Conservation (phyloP, 2,888 invertebrate genomes). For the Corythucha ciliata region DNA sequence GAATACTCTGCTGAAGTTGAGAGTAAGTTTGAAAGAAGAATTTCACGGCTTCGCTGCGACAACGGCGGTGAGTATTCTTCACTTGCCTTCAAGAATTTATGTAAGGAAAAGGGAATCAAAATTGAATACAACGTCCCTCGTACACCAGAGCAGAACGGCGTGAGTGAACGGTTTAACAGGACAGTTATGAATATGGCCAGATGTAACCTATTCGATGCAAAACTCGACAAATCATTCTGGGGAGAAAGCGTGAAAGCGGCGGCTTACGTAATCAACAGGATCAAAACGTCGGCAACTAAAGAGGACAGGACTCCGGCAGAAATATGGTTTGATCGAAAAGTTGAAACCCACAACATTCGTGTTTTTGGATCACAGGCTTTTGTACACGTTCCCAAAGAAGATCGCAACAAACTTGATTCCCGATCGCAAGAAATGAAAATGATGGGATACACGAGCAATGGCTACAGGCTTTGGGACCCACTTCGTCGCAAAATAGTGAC, state of each 20-base stretch:
- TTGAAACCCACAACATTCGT: slow-evolving; percentile 35
- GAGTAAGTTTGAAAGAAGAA: not conserved
- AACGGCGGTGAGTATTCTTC: slow-evolving; percentile 8
- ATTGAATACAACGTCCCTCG: slow-evolving; percentile 3
- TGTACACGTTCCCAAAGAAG: slow-evolving; percentile 8
- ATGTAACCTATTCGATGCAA: slow-evolving; percentile 2
- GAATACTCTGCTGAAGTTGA: not conserved
- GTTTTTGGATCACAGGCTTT: slow-evolving; percentile 35
- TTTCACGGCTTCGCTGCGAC: slow-evolving; percentile 1
- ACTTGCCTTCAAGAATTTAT: not conserved
- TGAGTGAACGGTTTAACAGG: slow-evolving; percentile 2
- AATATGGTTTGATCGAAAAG: slow-evolving; percentile 35
- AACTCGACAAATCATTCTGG: slow-evolving; percentile 31
- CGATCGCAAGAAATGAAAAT: slow-evolving; percentile 6
- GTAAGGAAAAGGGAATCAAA: not conserved
- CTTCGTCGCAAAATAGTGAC: slow-evolving; percentile 6
- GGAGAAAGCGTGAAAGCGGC: slow-evolving; percentile 37
- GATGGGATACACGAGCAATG: slow-evolving; percentile 15
- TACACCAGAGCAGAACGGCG: slow-evolving; percentile 13
- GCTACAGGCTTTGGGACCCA: slow-evolving; percentile 15
- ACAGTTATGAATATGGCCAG: slow-evolving; percentile 7
- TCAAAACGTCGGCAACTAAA: slow-evolving; percentile 24
- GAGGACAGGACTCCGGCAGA: slow-evolving; percentile 36
- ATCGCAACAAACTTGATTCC: slow-evolving; percentile 10
- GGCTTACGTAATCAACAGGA: slow-evolving; percentile 37